Conservation (phyloP, 2,797 vertebrate genomes). For the Sylvilagus floridanus region DNA sequence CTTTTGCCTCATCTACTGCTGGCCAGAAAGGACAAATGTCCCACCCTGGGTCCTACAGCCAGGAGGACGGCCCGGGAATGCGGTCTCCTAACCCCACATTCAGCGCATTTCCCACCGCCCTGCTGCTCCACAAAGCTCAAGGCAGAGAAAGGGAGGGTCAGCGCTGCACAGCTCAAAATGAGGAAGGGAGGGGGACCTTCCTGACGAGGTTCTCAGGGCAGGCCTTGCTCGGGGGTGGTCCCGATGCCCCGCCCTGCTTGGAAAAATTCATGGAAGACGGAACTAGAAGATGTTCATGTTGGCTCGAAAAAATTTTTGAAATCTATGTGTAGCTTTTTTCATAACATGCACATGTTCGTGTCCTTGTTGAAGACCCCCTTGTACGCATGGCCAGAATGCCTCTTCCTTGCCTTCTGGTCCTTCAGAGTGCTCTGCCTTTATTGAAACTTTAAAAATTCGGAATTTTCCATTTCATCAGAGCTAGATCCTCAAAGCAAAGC, state of each 20-base stretch:
- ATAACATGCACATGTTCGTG: no score
- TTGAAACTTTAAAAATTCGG: background rate
- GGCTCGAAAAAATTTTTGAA: no score
- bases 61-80: background rate
- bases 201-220: background rate
- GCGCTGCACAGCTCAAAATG: background rate
- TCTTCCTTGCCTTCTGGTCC: background rate
- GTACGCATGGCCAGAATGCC: background rate
- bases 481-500: background rate
- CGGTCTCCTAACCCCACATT: background rate
- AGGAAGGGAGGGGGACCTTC: background rate
- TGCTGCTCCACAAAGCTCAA: background rate
- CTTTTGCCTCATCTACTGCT: background rate
- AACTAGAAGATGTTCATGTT: no score
- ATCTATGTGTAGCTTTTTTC: no score
- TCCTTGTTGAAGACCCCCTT: no score
- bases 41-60: background rate
- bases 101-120: background rate
- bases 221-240: background rate
- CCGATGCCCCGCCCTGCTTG: background rate
- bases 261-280: background rate
- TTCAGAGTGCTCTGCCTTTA: constrained; percentile 44
- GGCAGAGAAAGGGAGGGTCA: background rate
- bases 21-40: background rate
- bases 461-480: constrained; percentile 14